phyloP scores from a whole-genome alignment of 2,888 invertebrate species.

The Phlogophora meticulosa region DNA sequence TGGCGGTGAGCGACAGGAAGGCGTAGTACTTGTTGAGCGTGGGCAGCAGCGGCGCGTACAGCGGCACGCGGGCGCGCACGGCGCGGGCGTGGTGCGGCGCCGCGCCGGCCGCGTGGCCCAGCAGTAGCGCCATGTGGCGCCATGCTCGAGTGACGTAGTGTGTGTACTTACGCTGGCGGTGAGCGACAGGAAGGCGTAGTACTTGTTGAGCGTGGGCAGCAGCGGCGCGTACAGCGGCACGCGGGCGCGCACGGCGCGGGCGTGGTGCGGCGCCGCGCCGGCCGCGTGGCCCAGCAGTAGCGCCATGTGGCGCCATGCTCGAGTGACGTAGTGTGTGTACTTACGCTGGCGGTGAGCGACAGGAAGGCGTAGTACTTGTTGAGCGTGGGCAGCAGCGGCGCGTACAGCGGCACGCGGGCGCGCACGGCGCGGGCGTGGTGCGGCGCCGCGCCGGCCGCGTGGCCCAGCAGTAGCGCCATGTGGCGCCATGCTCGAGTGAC shows the following conservation, averaged over 20 bases:
- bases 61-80: conserved; percentile 92
- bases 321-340: conserved; percentile 89
- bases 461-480: conserved; percentile 92
- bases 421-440: conserved; percentile 94
- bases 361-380: conserved; percentile 98
- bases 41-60: conserved; percentile 95
- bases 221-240: conserved; percentile 95
- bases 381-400: conserved; percentile 93
- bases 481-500: conserved; percentile 1
- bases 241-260: conserved; percentile 93
- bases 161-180: conserved; percentile 94
- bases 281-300: conserved; percentile 97
- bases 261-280: conserved; percentile 94
- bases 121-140: conserved; percentile 94
- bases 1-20: conserved; percentile 24
- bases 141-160: conserved; percentile 92
- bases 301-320: conserved; percentile 96
- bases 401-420: conserved; percentile 94
- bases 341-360: conserved; percentile 96
- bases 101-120: conserved; percentile 97
- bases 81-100: conserved; percentile 72
- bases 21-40: conserved; percentile 94
- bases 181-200: conserved; percentile 97
- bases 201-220: conserved; percentile 93
- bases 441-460: conserved; percentile 95